Evolutionary conservation across 2,888 invertebrate species (phyloP), one percentile per base, ranked within the genome.

Genomic region (Drosophila rubida): DNA sequence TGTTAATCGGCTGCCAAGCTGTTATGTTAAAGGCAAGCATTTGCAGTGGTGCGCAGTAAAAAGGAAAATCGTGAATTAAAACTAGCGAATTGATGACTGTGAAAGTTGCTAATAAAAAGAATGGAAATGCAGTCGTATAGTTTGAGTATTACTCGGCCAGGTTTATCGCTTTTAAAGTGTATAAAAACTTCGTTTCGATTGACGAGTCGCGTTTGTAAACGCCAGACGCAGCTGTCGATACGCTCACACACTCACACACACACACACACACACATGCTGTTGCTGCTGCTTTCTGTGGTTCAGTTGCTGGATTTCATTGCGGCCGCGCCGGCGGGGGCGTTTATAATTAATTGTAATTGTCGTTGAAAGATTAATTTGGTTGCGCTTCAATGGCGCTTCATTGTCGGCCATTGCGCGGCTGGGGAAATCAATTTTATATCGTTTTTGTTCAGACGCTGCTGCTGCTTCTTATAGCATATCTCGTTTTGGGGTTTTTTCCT

Each of bases 311-410:
- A 59, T 75, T 65, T 73, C 58, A 59, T 60, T 78, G 54, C 61
- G 69, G 60, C 37, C 60, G 54, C 59, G 58, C 44, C 65, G 80
- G 62, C 80, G 87, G 83, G 87, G 86, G 87, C 87, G 84, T 86
- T 80, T 88, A 82, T 89, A 88, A 88, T 88, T 88, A 88, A 88
- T 88, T 89, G 88, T 89, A 87, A 89, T 88, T 89, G 86, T 81
- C 89, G 89, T 84, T 89, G 88, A 89, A 81, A 89, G 89, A 89
- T 89, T 89, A 89, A 88, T 88, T 88, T 89, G 88, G 80, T 83
- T 89, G 81, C 81, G 83, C 81, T 88, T 77, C 84, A 81, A 83
- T 84, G 85, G 88, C 87, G 88, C 83, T 86, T 85, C 80, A 87
- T 78, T 83, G 82, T 81, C 85, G 87, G 84, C 73, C 76, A 84